Percentiles rank a stretch among this genome's conserved stretches.
Evolutionary conservation across 1,140 invertebrate genomes (phyloP).

Genomic region (Cepaea nemoralis): DNA sequence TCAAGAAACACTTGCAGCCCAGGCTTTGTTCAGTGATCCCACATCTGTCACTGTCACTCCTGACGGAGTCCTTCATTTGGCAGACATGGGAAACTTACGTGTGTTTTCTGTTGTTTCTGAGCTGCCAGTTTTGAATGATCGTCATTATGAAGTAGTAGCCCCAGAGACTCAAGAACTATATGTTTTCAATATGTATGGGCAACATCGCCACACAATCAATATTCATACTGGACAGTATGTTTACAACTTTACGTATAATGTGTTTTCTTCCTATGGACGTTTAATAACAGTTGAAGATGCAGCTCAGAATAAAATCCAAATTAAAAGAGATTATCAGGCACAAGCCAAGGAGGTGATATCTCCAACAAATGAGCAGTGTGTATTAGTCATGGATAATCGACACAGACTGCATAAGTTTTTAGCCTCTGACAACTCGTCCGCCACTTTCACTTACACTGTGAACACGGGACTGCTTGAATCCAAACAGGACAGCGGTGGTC

Average conservation of each 20-base stretch:
- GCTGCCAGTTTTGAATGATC: constrained; percentile 87
- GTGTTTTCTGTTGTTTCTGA: constrained; percentile 91
- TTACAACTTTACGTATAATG: constrained; percentile 94
- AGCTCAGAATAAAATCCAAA: constrained; percentile 87
- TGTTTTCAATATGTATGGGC: constrained; percentile 95
- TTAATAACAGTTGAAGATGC: constrained; percentile 91
- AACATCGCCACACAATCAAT: constrained; percentile 91
- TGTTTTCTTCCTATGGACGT: constrained; percentile 95
- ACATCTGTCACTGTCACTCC: constrained; percentile 90
- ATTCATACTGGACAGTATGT: constrained; percentile 91
- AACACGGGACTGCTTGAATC: constrained; percentile 85
- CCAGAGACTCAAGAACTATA: constrained; percentile 92
- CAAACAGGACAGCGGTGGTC: constrained; percentile 80
- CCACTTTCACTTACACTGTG: constrained; percentile 92
- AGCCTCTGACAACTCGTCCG: constrained; percentile 91
- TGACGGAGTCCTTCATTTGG: constrained; percentile 89
- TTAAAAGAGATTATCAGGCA: constrained; percentile 80
- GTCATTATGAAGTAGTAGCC: constrained; percentile 92
- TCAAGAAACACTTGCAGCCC: constrained; percentile 87
- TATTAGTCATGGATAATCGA: constrained; percentile 85
- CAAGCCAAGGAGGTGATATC: constrained; percentile 92
- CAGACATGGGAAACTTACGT: constrained; percentile 86
- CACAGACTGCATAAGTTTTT: constrained; percentile 89
- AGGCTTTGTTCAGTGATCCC: constrained; percentile 92
- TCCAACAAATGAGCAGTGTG: constrained; percentile 91